A percentile compares a stretch with the other conserved stretches of the same genome.
Conservation (phyloP, 2,888 invertebrate genomes). For the Drosophila tripunctata region DNA sequence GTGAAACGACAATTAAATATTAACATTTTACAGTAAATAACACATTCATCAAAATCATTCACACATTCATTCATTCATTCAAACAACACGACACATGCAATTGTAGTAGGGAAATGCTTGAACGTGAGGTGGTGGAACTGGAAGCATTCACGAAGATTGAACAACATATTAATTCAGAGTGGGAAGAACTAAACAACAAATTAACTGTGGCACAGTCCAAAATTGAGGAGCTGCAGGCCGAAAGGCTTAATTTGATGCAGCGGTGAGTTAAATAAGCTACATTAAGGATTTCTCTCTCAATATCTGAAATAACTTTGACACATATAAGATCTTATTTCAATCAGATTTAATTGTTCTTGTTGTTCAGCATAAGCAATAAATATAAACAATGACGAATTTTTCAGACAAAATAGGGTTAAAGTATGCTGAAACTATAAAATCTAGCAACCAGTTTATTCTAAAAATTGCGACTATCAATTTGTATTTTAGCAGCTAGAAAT, state of each 20-base stretch:
- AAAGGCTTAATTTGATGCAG: constrained; percentile 32
- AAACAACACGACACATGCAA: constrained; percentile 31
- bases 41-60: too few relatives aligned
- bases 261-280: constrained; percentile 38
- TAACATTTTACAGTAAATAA: not conserved
- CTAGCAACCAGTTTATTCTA: too few relatives aligned
- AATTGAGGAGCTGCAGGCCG: constrained; percentile 54
- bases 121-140: constrained; percentile 86
- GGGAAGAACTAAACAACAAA: constrained; percentile 66
- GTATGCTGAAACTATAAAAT: too few relatives aligned
- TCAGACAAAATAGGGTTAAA: too few relatives aligned
- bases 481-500: too few relatives aligned
- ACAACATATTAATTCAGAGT: constrained; percentile 84
- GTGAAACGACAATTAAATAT: not conserved
- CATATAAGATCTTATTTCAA: too few relatives aligned
- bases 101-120: constrained; percentile 85
- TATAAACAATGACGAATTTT: too few relatives aligned
- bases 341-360: too few relatives aligned
- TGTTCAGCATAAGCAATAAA: too few relatives aligned
- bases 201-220: constrained; percentile 51
- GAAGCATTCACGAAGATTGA: constrained; percentile 87
- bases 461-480: too few relatives aligned
- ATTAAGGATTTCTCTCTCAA: not conserved
- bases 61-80: constrained; percentile 11
- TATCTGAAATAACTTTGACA: too few relatives aligned